A percentile compares a stretch with the other conserved stretches of the same genome.
These are phyloP conservation scores for Drosophila neocordata DNA, from an alignment of 1,140 invertebrate genomes.

Conservation along the genomic window DNA sequence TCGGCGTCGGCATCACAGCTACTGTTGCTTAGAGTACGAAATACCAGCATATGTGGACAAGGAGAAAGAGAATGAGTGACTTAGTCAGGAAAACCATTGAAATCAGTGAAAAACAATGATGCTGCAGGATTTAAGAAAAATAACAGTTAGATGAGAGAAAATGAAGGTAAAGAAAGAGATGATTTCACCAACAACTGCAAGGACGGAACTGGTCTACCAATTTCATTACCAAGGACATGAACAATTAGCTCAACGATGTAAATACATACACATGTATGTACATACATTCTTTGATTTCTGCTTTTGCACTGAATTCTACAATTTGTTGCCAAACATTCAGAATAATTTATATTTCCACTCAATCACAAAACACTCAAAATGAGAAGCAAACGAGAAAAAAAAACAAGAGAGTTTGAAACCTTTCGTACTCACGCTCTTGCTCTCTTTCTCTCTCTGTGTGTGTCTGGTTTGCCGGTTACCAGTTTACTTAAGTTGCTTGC, in stretches of 20 bases:
- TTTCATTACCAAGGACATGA: too few species aligned
- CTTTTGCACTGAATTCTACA: too few species aligned
- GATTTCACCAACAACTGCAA: too few species aligned
- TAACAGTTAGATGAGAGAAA: too few species aligned
- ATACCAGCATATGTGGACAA: constrained; percentile 12
- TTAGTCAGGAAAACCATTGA: too few species aligned
- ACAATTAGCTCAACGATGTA: too few species aligned
- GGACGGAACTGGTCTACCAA: too few species aligned
- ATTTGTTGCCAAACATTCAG: neutral
- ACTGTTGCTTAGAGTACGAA: neutral
- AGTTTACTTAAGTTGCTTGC: neutral
- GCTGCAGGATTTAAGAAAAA: too few species aligned
- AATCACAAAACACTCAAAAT: neutral
- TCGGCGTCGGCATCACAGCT: neutral
- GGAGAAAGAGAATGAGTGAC: neutral
- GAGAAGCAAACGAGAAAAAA: too few species aligned
- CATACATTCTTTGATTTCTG: too few species aligned
- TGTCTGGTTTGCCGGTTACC: neutral
- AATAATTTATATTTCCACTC: constrained; percentile 3
- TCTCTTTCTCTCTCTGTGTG: neutral
- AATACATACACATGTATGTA: too few species aligned
- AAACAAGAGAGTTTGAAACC: neutral
- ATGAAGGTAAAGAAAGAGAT: too few species aligned
- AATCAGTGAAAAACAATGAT: neutral
- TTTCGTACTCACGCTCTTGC: neutral